Evolutionary conservation across 2,888 invertebrate species (phyloP).

Genomic region (Dorcus hopei): DNA sequence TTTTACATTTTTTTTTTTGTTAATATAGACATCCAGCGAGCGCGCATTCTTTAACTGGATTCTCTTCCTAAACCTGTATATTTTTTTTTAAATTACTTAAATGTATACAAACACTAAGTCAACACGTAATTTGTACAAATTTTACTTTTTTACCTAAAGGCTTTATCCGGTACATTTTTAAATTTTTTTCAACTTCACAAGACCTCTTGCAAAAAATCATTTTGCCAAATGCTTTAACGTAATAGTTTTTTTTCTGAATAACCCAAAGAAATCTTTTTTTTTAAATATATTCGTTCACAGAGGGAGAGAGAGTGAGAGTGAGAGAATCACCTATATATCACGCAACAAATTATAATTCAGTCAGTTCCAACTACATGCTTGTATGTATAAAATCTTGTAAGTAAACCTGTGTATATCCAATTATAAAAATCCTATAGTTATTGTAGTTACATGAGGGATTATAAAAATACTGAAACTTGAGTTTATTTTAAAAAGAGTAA

Average conservation of each 20-base stretch:
- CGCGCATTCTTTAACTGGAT: not conserved
- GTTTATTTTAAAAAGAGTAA: not conserved
- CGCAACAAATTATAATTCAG: constrained; percentile 29
- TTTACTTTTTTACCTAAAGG: constrained; percentile 26
- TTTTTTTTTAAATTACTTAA: constrained; percentile 11
- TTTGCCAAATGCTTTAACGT: constrained; percentile 33
- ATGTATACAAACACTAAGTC: constrained; percentile 31
- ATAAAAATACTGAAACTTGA: constrained; percentile 36
- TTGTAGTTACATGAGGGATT: constrained; percentile 21
- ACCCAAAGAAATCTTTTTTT: no score
- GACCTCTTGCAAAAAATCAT: constrained; percentile 40
- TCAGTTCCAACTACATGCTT: constrained; percentile 38
- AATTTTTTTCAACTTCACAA: constrained; percentile 18
- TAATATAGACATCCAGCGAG: no score
- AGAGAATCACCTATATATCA: constrained; percentile 4
- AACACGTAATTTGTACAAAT: constrained; percentile 36
- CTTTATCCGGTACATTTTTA: constrained; percentile 22
- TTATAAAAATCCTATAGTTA: constrained; percentile 27
- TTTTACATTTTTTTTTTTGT: constrained; percentile 32
- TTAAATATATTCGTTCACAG: no score
- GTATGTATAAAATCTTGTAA: constrained; percentile 16
- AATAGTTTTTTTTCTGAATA: no score
- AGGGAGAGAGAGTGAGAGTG: not conserved
- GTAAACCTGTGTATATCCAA: constrained; percentile 22
- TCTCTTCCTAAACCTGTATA: not conserved